Evolutionary conservation across 2,888 invertebrate species (phyloP).

Genomic region (Atherix ibis): DNA sequence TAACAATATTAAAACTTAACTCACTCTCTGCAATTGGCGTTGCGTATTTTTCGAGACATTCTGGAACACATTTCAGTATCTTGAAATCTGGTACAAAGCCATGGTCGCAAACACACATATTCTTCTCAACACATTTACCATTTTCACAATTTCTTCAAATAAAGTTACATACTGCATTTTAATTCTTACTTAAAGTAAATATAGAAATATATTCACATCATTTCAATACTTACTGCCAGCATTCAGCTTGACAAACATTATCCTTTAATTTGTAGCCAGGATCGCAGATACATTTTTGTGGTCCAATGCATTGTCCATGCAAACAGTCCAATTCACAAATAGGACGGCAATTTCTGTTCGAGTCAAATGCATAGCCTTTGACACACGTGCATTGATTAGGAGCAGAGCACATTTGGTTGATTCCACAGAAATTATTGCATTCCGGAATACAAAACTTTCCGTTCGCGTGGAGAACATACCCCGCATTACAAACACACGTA

Average conservation of each 20-base stretch:
- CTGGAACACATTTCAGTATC: no score
- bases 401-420: conserved; percentile 31
- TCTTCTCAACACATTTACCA: conserved; percentile 23
- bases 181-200: background rate
- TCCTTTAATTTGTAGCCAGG: background rate
- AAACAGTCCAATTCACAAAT: background rate
- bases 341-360: background rate
- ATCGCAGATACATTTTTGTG: background rate
- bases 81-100: no score
- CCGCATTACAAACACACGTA: conserved; percentile 25
- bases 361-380: background rate
- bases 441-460: conserved; percentile 33
- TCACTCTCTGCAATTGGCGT: background rate
- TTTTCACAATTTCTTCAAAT: conserved; percentile 17
- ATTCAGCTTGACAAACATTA: conserved; percentile 4
- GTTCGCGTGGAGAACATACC: conserved; percentile 15
- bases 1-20: no score
- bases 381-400: background rate
- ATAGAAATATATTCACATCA: background rate
- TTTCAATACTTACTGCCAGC: conserved; percentile 3
- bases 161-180: background rate
- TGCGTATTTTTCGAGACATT: background rate
- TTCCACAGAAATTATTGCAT: conserved; percentile 26
- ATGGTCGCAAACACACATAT: conserved; percentile 15
- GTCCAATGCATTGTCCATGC: background rate